These are phyloP conservation scores for Bombyx mori DNA, from an alignment of 1,140 invertebrate species.

Conservation along the genomic window DNA sequence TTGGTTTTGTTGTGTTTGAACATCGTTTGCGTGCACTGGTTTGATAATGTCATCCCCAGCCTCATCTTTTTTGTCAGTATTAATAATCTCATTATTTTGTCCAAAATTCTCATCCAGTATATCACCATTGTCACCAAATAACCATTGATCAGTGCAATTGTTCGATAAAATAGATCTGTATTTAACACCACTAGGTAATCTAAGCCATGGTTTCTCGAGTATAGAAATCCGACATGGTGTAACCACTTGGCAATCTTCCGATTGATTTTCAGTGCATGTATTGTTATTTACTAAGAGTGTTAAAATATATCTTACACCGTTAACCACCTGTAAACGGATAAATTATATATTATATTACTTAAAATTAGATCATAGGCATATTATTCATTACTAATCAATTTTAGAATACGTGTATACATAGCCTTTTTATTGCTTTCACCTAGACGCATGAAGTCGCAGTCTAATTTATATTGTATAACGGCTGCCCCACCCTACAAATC, in stretches of 20 bases:
- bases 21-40: conserved; percentile 35
- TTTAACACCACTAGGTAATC: conserved; percentile 54
- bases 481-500: too few relatives aligned
- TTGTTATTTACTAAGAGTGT: conserved; percentile 46
- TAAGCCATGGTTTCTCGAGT: conserved; percentile 65
- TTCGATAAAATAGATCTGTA: conserved; percentile 60
- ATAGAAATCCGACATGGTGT: conserved; percentile 54
- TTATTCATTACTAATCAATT: too few relatives aligned
- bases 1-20: conserved; percentile 30
- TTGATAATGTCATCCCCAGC: conserved; percentile 42
- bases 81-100: conserved; percentile 24
- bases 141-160: conserved; percentile 65
- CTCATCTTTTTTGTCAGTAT: conserved; percentile 13
- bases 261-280: conserved; percentile 33
- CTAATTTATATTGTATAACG: too few relatives aligned
- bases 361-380: neutral
- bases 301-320: conserved; percentile 62
- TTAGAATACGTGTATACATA: too few relatives aligned
- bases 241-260: conserved; percentile 18
- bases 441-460: too few relatives aligned
- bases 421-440: too few relatives aligned
- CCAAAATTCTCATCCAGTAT: conserved; percentile 25
- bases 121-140: conserved; percentile 57
- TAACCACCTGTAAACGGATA: conserved; percentile 51
- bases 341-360: neutral